Evolutionary conservation across 2,797 vertebrate genomes (phyloP).

Genomic region (Scolopax rusticola): DNA sequence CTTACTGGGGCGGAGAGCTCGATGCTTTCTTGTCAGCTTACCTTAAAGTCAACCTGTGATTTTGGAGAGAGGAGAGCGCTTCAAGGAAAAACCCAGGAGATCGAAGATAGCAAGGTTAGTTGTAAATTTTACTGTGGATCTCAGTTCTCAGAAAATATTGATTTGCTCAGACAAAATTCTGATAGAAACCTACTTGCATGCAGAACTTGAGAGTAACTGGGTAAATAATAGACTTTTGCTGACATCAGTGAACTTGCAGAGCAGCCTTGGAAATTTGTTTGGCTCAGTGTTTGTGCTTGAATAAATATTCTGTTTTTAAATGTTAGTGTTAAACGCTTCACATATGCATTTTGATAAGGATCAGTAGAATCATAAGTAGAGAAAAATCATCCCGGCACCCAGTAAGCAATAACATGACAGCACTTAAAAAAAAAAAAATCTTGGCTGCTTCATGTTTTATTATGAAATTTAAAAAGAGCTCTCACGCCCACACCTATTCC

Average conservation of each 20-base stretch:
- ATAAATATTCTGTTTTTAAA: background rate
- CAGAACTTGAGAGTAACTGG: background rate
- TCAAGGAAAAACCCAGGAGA: constrained; percentile 82
- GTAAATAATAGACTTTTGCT: background rate
- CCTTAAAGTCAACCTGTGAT: constrained; percentile 85
- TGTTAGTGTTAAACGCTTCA: background rate
- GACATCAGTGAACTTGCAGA: background rate
- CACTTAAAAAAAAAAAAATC: background rate
- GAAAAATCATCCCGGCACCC: background rate
- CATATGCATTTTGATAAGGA: constrained; percentile 1
- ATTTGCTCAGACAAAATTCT: constrained; percentile 8
- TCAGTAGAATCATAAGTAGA: background rate
- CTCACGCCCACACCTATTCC: constrained; percentile 63
- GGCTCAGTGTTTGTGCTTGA: background rate
- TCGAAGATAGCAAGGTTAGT: constrained; percentile 95
- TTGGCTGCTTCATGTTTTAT: constrained; percentile 50
- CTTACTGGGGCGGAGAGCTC: constrained; percentile 78
- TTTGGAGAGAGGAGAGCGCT: constrained; percentile 83
- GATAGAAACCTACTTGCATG: background rate
- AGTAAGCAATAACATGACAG: constrained; percentile 23
- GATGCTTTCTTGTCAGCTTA: constrained; percentile 86
- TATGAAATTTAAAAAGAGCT: constrained; percentile 59
- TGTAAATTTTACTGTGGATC: constrained; percentile 39
- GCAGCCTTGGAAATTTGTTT: constrained; percentile 8
- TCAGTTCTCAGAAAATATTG: background rate